Conservation (phyloP, 2,888 invertebrate species). For the Drosophila rubida region DNA sequence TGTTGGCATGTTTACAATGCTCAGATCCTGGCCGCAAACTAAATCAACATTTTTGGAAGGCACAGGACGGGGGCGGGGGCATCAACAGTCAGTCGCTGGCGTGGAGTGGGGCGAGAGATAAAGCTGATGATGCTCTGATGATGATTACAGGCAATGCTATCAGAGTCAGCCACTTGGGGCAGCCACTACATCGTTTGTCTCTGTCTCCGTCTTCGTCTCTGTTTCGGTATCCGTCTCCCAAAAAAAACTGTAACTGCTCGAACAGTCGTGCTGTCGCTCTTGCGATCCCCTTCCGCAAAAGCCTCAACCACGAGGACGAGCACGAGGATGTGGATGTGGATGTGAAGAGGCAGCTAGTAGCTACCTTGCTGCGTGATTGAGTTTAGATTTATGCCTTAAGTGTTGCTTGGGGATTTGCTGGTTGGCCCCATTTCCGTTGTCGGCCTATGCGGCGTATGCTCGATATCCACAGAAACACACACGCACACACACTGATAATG, state of each 20-base stretch:
- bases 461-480: slow-evolving; percentile 5
- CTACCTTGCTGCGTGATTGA: slow-evolving; percentile 67
- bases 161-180: slow-evolving; percentile 46
- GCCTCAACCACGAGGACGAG: not conserved
- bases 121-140: slow-evolving; percentile 54
- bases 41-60: slow-evolving; percentile 58
- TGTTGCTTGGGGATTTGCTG: slow-evolving; percentile 70
- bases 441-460: slow-evolving; percentile 53
- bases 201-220: slow-evolving; percentile 24
- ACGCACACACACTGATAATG: not conserved
- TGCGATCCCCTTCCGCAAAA: not conserved
- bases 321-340: not conserved
- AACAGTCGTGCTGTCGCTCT: slow-evolving; percentile 11
- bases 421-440: slow-evolving; percentile 20
- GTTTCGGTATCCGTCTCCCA: not conserved
- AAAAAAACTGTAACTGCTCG: not conserved
- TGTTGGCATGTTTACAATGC: slow-evolving; percentile 60
- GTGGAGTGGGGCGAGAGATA: slow-evolving; percentile 27
- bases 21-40: slow-evolving; percentile 54
- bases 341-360: slow-evolving; percentile 8
- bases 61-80: not conserved
- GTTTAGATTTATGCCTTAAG: slow-evolving; percentile 78
- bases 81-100: slow-evolving; percentile 8
- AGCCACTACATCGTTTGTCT: slow-evolving; percentile 63
- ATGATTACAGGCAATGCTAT: slow-evolving; percentile 57